A percentile compares a stretch with the other conserved stretches of the same genome.
These are phyloP conservation scores for Nannoperca obscura DNA, from an alignment of 2,797 vertebrate genomes.

Conservation along the genomic window DNA sequence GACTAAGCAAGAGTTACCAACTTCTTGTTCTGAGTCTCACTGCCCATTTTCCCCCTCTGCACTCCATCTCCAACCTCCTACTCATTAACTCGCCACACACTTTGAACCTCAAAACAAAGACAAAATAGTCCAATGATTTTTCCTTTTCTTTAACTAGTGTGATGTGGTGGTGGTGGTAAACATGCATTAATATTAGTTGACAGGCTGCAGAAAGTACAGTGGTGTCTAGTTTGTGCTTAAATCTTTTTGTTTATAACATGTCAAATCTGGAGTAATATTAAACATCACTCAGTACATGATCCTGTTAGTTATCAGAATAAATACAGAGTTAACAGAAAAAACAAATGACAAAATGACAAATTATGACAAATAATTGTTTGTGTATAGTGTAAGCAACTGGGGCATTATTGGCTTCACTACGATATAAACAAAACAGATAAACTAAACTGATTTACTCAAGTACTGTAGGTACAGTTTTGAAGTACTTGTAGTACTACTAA, in stretches of 20 bases:
- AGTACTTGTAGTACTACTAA: not conserved
- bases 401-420: not conserved
- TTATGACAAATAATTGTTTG: too few relatives aligned
- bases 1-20: slow-evolving; percentile 85
- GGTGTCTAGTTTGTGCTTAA: not conserved
- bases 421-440: not conserved
- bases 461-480: not conserved
- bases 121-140: slow-evolving; percentile 28
- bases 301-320: not conserved
- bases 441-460: slow-evolving; percentile 3
- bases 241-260: not conserved
- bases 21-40: slow-evolving; percentile 72
- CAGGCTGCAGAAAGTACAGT: slow-evolving; percentile 2
- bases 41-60: slow-evolving; percentile 32
- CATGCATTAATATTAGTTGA: not conserved
- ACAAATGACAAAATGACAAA: too few relatives aligned
- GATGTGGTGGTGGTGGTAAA: slow-evolving; percentile 1
- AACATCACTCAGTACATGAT: not conserved
- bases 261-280: not conserved
- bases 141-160: not conserved
- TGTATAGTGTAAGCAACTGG: not conserved
- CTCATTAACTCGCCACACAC: slow-evolving; percentile 52
- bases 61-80: slow-evolving; percentile 35
- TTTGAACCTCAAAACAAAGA: slow-evolving; percentile 48
- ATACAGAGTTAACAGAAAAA: not conserved